A percentile compares a stretch with the other conserved stretches of the same genome.
Evolutionary conservation across 2,113 vertebrate species (phyloP).

Genomic region (Forbesichthys agassizii): DNA sequence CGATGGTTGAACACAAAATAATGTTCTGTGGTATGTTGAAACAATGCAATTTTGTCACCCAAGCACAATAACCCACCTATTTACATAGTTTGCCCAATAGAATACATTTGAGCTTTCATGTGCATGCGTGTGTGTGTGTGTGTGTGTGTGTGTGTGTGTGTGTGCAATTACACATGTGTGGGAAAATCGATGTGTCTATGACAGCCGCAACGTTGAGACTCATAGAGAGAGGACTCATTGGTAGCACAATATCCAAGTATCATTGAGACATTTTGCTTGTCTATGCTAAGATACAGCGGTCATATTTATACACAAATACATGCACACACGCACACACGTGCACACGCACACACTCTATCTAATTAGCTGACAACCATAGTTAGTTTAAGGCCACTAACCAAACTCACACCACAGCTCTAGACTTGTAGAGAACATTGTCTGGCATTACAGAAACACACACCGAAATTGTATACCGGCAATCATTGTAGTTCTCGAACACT

Average conservation of each 20-base stretch:
- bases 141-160: conserved; percentile 22
- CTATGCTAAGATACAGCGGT: conserved; percentile 16
- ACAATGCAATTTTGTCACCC: conserved; percentile 55
- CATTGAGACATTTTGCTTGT: neutral
- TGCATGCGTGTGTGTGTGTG: conserved; percentile 16
- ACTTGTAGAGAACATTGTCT: conserved; percentile 36
- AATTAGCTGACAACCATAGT: conserved; percentile 87
- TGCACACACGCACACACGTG: conserved; percentile 20
- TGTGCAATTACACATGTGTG: conserved; percentile 9
- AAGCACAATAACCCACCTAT: conserved; percentile 46
- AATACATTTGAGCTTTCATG: conserved; percentile 24
- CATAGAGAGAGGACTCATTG: neutral
- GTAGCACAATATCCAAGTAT: conserved; percentile 19
- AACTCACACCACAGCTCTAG: conserved; percentile 64
- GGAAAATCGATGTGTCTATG: conserved; percentile 29
- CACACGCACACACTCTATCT: conserved; percentile 55
- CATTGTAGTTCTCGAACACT: conserved; percentile 16
- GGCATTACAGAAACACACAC: conserved; percentile 30
- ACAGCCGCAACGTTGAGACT: neutral
- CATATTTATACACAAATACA: conserved; percentile 4
- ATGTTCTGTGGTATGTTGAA: conserved; percentile 40
- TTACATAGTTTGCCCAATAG: conserved; percentile 46
- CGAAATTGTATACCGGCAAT: conserved; percentile 5
- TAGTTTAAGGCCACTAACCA: conserved; percentile 91
- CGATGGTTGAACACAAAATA: conserved; percentile 26